phyloP scores from a whole-genome alignment of 2,888 invertebrate genomes.

The Arctia plantaginis region DNA sequence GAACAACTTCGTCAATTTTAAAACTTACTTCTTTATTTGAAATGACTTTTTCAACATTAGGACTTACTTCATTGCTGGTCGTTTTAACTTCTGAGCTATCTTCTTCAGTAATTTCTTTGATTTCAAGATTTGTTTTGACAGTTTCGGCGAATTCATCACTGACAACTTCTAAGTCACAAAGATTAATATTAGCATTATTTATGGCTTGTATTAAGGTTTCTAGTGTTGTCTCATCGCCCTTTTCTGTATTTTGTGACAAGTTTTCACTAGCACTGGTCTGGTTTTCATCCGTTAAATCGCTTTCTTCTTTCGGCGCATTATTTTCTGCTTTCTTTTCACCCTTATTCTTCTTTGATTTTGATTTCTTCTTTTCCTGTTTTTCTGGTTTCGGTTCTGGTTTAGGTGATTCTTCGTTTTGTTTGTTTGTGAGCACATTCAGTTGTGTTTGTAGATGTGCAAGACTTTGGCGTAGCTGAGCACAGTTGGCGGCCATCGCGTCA shows the following conservation, averaged over 20 bases:
- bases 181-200: slow-evolving; percentile 70
- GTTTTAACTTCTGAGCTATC: background rate
- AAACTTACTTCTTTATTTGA: background rate
- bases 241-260: slow-evolving; percentile 53
- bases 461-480: slow-evolving; percentile 87
- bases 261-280: slow-evolving; percentile 48
- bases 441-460: slow-evolving; percentile 87
- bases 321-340: slow-evolving; percentile 55
- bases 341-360: slow-evolving; percentile 78
- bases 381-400: slow-evolving; percentile 66
- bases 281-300: slow-evolving; percentile 46
- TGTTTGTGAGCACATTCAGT: slow-evolving; percentile 79
- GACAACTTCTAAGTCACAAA: slow-evolving; percentile 67
- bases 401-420: slow-evolving; percentile 69
- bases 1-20: no score
- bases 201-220: slow-evolving; percentile 75
- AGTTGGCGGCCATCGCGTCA: slow-evolving; percentile 87
- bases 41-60: slow-evolving; percentile 1
- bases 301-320: slow-evolving; percentile 53
- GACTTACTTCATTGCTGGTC: background rate
- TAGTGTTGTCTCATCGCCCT: slow-evolving; percentile 69
- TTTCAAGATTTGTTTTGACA: slow-evolving; percentile 40
- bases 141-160: slow-evolving; percentile 56
- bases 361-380: slow-evolving; percentile 65
- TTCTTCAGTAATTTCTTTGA: slow-evolving; percentile 32